Base-by-base conservation (phyloP, 2,113 vertebrate genomes). In the Halcyon malimbica region DNA sequence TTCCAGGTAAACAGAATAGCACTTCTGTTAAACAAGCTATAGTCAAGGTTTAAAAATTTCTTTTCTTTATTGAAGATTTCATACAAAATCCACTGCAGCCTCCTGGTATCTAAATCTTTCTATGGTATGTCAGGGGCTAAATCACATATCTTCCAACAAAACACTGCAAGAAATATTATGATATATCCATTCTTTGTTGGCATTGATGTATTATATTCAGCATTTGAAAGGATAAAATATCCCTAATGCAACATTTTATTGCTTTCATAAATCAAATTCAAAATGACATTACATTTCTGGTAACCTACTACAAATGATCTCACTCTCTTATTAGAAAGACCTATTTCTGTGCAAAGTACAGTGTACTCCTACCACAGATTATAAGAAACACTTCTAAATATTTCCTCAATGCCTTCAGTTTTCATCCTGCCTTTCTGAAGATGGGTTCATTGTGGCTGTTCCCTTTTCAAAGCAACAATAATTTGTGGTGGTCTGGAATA, bases 191-290 rank as follows among this genome's bases (percentile, higher is more conserved):
- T 81, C 60, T 75, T 6, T 23, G 20, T 46, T 82, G 59, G n/a
- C 87, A 82, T 7, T 73, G 71, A 94, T 80, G 17, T 69, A 91
- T 96, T 81, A 62, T 76, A 75, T 79, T 83, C 33, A 46, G 69
- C 69, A 91, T 70, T 77, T 42, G 57, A 70, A 91, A 79, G 78
- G 56, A 94, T 93, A 82, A 93, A 92, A 69, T 84, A 71, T 54
- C 65, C 73, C 77, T 86, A 68, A 77, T 73, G 48, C 51, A 87
- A 62, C 41, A 56, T 64, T 87, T 94, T 91, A 94, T 89, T 89
- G 60, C 73, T 81, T 86, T 93, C 77, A 92, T 96, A 95, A 92
- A 94, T 96, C 89, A 91, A 75, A 81, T 75, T 48, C 53, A 71
- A 62, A 77, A 60, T 65, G 53, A 48, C 77, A 60, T 78, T 65